Evolutionary conservation across 2,797 vertebrate species (phyloP), one percentile per base, ranked within the genome.

Genomic region (Semotilus atromaculatus): DNA sequence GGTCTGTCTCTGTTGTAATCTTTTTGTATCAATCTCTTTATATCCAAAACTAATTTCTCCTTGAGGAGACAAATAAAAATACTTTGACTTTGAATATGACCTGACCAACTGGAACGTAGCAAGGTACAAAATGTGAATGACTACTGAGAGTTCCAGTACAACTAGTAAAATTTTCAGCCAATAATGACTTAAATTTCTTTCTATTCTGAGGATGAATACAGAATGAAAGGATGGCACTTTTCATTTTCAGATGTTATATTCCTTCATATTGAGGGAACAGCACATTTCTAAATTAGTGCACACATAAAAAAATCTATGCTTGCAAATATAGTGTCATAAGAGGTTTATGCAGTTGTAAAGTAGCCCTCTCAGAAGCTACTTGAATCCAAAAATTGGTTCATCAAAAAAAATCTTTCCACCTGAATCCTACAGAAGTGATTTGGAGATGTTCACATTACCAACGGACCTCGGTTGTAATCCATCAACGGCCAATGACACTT

Each of bases 381-480:
- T 67, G 60, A 82, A 71, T 75, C 18, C 1, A 75, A 67, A 66
- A 68, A 77, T 34, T 9, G 38, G 45, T 58, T 34, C 13, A 70
- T 77, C 19, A 43, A 70, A 83, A 75, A 74, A 83, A 43, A 31
- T 40, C 7, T 68, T 68, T 64, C 40, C 62, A 77, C 34, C 73
- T 55, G 53, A 68, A 83, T 77, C 13, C 18, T 29, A 29, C 72
- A 75, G 58, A 75, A 83, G 72, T 40, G 72, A 76, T 53, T 23
- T 36, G 38, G 26, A 45, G 81, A 82, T 67, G 10, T 34, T 66
- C 34, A 43, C 67, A 82, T 82, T 14, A 64, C 14, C 8, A 26
- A 82, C 16, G 3, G 55, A 82, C 10, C 14, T 31, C 8, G 0
- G 5, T 82, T 48, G 16, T 53, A 74, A 82, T 66, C 23, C 16